Evolutionary conservation across 2,113 vertebrate species (phyloP).

Genomic region (Centropus bengalensis): DNA sequence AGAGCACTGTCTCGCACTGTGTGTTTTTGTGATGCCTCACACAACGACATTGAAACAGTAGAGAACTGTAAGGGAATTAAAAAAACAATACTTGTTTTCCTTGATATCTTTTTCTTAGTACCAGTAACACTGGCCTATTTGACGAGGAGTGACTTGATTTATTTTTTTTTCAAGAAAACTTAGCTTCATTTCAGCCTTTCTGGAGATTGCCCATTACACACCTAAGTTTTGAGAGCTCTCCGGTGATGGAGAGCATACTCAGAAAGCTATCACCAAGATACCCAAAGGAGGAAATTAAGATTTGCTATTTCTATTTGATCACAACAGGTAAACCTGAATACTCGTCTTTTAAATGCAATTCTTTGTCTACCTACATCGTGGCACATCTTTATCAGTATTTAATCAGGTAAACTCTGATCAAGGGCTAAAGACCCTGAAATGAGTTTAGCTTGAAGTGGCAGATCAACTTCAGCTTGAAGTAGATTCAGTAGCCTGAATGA

Average conservation of each 20-base stretch:
- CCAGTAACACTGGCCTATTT: neutral
- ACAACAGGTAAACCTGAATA: neutral
- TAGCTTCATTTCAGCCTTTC: neutral
- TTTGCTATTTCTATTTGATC: neutral
- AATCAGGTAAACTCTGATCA: neutral
- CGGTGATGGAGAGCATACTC: neutral
- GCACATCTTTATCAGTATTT: neutral
- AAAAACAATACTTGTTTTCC: neutral
- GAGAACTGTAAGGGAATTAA: neutral
- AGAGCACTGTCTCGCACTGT: neutral
- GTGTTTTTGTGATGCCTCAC: neutral
- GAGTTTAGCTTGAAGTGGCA: neutral
- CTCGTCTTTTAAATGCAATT: neutral
- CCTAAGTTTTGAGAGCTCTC: neutral
- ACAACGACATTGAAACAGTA: accelerated
- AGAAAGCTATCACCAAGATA: neutral
- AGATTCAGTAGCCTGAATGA: neutral
- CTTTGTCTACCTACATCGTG: neutral
- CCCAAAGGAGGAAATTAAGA: neutral
- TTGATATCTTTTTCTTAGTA: accelerated
- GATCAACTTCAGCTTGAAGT: too few relatives aligned
- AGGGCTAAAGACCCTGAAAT: neutral
- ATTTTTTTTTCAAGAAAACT: neutral
- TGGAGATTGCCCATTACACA: neutral
- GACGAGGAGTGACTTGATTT: neutral